Percentiles rank a stretch among this genome's conserved stretches.
These are phyloP conservation scores for Xyrauchen texanus DNA, from an alignment of 2,113 vertebrate genomes.

Conservation along the genomic window DNA sequence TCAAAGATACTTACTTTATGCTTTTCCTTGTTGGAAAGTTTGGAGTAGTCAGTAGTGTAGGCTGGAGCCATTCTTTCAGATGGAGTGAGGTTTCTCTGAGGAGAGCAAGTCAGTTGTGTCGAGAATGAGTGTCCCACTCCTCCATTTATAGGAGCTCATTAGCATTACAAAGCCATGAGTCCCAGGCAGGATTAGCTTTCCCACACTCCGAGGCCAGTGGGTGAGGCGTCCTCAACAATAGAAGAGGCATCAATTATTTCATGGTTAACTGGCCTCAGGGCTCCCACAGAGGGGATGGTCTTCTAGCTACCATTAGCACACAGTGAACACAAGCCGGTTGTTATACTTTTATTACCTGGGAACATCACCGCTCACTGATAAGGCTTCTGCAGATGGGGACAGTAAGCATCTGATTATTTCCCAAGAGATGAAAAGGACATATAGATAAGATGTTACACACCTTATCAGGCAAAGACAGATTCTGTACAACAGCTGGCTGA, in stretches of 20 bases:
- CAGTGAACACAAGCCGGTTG: conserved; percentile 55
- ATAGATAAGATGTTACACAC: conserved; percentile 46
- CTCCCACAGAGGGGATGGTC: conserved; percentile 46
- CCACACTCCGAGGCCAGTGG: conserved; percentile 67
- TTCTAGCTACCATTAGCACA: conserved; percentile 25
- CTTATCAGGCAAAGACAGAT: conserved; percentile 46
- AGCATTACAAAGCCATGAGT: conserved; percentile 72
- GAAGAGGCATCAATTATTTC: conserved; percentile 69
- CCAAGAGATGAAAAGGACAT: conserved; percentile 47
- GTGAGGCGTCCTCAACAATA: conserved; percentile 61
- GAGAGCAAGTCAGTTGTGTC: conserved; percentile 56
- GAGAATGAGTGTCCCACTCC: conserved; percentile 48
- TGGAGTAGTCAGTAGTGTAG: conserved; percentile 44
- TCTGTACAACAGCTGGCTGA: conserved; percentile 1
- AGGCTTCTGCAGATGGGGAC: conserved; percentile 51
- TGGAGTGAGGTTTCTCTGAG: conserved; percentile 51
- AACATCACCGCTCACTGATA: conserved; percentile 54
- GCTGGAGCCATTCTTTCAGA: conserved; percentile 61
- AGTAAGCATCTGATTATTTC: conserved; percentile 41
- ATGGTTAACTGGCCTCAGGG: conserved; percentile 63
- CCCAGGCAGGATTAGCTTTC: conserved; percentile 69
- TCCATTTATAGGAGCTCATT: conserved; percentile 67
- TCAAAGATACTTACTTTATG: conserved; percentile 62
- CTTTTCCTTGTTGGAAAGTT: conserved; percentile 65
- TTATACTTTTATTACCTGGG: conserved; percentile 69